Evolutionary conservation across 2,888 invertebrate genomes (phyloP), one percentile per base, ranked within the genome.

Genomic region (Fabriciana adippe): DNA sequence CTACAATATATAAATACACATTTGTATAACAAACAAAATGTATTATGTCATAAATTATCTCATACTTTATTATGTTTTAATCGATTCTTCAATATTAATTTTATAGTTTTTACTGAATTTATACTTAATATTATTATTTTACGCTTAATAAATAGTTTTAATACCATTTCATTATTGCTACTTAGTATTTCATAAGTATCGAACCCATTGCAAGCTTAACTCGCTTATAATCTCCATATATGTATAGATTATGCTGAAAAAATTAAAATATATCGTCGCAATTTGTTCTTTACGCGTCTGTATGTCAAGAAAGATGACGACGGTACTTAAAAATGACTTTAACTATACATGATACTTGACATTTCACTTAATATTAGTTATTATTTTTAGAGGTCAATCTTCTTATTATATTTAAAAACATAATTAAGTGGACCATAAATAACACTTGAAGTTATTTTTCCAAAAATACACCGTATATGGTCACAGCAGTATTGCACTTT

Each of bases 331-430:
- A 80, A 78, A 78, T 75, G 68, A 78, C 77, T 67, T 79, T 74
- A 81, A 81, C 81, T 84, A 77, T 56, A 72, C 76, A 68, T 73
- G 69, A 74, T 75, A 77, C 78, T 79, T 84, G 84, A 78, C 79
- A 81, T 84, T 87, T 82, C 65, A 67, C 66, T 66, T 70, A 72
- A 73, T 72, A 71, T 74, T 72, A 74, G 72, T 74, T 69, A 73
- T 73, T 73, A 73, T 64, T 72, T 51, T 69, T 55, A 56, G 72
- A 73, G 73, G 71, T 73, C 72, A 68, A 68, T 66, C 69, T 51
- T 63, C 62, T 69, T 67, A 70, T 73, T 74, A 72, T 70, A 56
- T 70, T 64, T 63, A 66, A 69, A 64, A 74, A 72, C 60, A 68
- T 57, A 65, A 67, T 69, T 68, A 71, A 64, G 60, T 57, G 71